Conservation (phyloP, 2,888 invertebrate species). For the Meiosimyza decipiens region DNA sequence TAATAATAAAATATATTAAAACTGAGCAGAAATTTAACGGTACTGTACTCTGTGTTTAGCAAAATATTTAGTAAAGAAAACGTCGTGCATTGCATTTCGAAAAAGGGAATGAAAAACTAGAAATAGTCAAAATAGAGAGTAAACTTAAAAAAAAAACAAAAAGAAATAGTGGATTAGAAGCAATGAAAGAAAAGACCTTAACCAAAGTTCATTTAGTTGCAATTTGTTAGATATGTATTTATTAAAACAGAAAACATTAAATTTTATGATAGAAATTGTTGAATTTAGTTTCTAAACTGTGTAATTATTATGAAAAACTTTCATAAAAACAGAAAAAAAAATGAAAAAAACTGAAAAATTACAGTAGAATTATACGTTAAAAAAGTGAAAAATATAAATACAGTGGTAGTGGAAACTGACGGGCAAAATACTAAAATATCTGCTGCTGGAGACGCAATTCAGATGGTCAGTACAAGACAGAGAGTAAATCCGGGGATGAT, state of each 20-base stretch:
- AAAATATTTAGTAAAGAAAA: slow-evolving; percentile 36
- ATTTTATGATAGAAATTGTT: no score
- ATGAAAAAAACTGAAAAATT: no score
- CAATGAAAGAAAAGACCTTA: background rate
- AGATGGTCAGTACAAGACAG: no score
- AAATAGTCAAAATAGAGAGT: background rate
- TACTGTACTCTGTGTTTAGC: slow-evolving; percentile 38
- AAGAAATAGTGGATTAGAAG: background rate
- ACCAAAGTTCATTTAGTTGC: slow-evolving; percentile 19
- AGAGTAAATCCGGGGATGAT: no score
- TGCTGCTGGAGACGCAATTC: no score
- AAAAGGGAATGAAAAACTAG: slow-evolving; percentile 23
- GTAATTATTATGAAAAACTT: no score
- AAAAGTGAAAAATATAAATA: no score
- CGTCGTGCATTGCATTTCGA: slow-evolving; percentile 35
- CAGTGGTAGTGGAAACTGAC: no score
- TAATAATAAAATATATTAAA: slow-evolving; percentile 7
- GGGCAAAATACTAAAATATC: no score
- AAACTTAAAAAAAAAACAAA: background rate
- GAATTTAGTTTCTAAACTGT: no score
- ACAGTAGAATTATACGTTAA: no score
- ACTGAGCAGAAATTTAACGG: background rate
- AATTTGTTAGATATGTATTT: slow-evolving; percentile 14
- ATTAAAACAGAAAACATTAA: slow-evolving; percentile 1
- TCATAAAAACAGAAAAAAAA: no score